Base-by-base conservation (phyloP, 23 tunicate species). In the Phallusia fumigata region DNA sequence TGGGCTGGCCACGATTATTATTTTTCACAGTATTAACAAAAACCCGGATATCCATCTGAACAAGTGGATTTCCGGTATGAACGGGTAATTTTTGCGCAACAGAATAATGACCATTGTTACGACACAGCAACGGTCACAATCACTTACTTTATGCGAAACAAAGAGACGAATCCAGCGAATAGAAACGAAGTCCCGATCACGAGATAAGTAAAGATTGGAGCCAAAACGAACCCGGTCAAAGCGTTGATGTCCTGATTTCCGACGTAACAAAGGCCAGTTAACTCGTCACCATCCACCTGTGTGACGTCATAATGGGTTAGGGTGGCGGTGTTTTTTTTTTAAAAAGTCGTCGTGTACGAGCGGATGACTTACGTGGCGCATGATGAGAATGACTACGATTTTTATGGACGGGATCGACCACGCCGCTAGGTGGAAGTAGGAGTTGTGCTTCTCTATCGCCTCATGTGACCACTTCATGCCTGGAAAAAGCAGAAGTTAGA, bases 401-500 rank as follows among this genome's bases (percentile, higher is more conserved):
- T 85, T 83, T 16, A 89, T 65, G 35, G 94, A 87, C n/a, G 98
- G 93, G 31, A 94, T 74, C 33, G 86, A 83, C 98, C 98, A 94
- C 76, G 94, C 93, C 76, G 85, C 86, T 80, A 87, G 79, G 73
- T 94, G 98, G 65, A 90, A 94, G 73, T 89, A 94, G 1, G 90
- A 85, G 75, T 90, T 89, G 76, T 86, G 86, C 84, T 77, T 87
- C 45, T 83, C 98, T 28, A 94, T 94, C 32, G 98, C 98, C 75
- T 94, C 98, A 73, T 94, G 94, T 33, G 98, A 89, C 98, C 98
- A 94, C 64, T 94, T 94, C 88, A 88, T 79, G n/a, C 98, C 98
- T 94, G 79, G 22, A 82, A 80, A 24, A 22, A 58, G 1, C 8
- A 24, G 13, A 58, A 16, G 8, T 58, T 58, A 13, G 26, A 1